Evolutionary conservation across 2,797 vertebrate species (phyloP).

Genomic region (Otolemur crassicaudatus): DNA sequence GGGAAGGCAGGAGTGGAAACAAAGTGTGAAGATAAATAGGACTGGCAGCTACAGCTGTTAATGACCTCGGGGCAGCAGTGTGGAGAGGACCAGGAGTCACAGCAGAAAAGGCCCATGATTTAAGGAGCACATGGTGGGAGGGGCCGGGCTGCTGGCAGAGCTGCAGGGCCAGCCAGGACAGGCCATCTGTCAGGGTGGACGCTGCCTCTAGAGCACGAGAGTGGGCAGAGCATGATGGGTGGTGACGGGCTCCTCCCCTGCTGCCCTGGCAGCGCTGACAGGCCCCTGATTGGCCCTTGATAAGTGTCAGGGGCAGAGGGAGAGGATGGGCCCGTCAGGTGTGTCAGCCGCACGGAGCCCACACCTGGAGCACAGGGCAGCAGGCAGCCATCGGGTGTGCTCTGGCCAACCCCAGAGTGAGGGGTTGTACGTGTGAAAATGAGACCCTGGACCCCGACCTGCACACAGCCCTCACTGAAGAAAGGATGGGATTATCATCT

Average conservation of each 20-base stretch:
- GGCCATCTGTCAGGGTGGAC: constrained; percentile 74
- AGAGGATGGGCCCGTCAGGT: not conserved
- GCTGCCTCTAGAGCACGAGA: constrained; percentile 70
- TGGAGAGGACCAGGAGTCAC: constrained; percentile 75
- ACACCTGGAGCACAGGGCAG: not conserved
- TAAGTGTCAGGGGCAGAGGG: not conserved
- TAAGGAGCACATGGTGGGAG: constrained; percentile 69
- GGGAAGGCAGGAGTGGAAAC: constrained; percentile 66
- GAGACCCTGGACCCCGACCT: not conserved
- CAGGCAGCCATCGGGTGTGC: not conserved
- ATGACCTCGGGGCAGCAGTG: constrained; percentile 72
- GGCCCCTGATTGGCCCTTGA: constrained; percentile 7
- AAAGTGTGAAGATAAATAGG: constrained; percentile 78
- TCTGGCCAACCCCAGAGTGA: not conserved
- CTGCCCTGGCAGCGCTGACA: not conserved
- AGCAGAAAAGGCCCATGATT: constrained; percentile 70
- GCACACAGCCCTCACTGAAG: too few species aligned
- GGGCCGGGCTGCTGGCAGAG: constrained; percentile 54
- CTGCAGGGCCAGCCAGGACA: constrained; percentile 62
- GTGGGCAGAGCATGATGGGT: constrained; percentile 65
- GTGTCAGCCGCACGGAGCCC: not conserved
- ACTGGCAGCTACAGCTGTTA: constrained; percentile 73
- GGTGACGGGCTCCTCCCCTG: constrained; percentile 20
- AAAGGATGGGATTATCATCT: not conserved
- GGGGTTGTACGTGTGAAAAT: not conserved